A percentile compares a stretch with the other conserved stretches of the same genome.
These are phyloP conservation scores for Scalopus aquaticus DNA, from an alignment of 2,113 vertebrate species.

Conservation along the genomic window DNA sequence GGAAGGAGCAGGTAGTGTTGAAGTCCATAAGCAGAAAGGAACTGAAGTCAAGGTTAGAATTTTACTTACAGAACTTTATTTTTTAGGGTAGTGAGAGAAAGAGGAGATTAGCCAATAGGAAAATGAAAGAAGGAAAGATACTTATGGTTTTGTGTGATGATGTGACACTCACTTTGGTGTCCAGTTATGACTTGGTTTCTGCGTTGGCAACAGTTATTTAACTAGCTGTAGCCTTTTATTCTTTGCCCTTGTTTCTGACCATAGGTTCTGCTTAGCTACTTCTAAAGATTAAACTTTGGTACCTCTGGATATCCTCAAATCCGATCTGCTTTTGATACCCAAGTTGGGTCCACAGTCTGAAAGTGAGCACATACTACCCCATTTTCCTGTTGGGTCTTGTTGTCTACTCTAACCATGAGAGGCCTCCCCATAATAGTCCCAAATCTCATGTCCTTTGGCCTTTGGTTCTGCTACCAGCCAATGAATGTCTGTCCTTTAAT, in stretches of 20 bases:
- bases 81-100: too few relatives aligned
- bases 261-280: not conserved
- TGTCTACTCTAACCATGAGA: not conserved
- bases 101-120: too few relatives aligned
- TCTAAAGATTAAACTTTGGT: not conserved
- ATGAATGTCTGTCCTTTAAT: not conserved
- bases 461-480: not conserved
- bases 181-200: not conserved
- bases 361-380: not conserved
- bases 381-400: not conserved
- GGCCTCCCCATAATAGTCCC: not conserved
- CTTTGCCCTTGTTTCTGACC: not conserved
- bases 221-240: not conserved
- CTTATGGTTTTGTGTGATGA: not conserved
- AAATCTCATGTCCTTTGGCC: not conserved
- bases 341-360: not conserved
- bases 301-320: not conserved
- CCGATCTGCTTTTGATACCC: not conserved
- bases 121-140: not conserved
- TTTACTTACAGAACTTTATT: not conserved
- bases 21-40: not conserved
- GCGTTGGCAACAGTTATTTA: not conserved
- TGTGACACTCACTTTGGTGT: not conserved
- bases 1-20: accelerated
- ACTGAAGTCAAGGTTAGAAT: not conserved